Conservation (phyloP, 2,113 vertebrate species). For the Saguinus imperator region DNA sequence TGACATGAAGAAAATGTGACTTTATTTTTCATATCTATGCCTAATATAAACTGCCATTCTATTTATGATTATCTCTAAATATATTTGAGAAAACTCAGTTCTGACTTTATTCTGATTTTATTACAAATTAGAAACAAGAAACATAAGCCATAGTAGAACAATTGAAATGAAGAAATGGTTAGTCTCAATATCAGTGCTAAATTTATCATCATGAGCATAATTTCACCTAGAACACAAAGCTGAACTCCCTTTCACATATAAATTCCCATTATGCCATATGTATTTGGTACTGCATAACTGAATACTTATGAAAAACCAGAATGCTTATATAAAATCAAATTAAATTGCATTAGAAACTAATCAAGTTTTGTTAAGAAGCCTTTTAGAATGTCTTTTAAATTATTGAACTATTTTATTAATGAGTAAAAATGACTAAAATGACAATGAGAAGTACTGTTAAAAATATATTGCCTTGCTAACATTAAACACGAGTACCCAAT, state of each 20-base stretch:
- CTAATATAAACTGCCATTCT: neutral
- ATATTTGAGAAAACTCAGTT: neutral
- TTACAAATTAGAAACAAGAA: neutral
- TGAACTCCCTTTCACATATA: neutral
- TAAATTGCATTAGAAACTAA: neutral
- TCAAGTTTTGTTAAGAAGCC: neutral
- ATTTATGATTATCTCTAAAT: neutral
- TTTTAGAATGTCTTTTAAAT: neutral
- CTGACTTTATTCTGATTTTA: neutral
- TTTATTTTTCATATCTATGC: neutral
- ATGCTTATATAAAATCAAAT: neutral
- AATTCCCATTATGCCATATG: neutral
- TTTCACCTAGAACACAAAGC: neutral
- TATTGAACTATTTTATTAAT: constrained; percentile 5
- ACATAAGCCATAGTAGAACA: neutral
- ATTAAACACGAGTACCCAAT: neutral
- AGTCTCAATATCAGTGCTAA: neutral
- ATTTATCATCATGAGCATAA: neutral
- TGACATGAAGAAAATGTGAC: neutral
- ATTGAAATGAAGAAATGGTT: neutral
- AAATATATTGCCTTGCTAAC: neutral
- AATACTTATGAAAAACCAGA: constrained; percentile 6
- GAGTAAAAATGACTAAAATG: neutral
- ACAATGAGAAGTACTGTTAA: neutral
- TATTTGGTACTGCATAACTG: neutral